A percentile compares a stretch with the other conserved stretches of the same genome.
phyloP scores from a whole-genome alignment of 2,113 vertebrate species.

The Ivindomyrus marchei region DNA sequence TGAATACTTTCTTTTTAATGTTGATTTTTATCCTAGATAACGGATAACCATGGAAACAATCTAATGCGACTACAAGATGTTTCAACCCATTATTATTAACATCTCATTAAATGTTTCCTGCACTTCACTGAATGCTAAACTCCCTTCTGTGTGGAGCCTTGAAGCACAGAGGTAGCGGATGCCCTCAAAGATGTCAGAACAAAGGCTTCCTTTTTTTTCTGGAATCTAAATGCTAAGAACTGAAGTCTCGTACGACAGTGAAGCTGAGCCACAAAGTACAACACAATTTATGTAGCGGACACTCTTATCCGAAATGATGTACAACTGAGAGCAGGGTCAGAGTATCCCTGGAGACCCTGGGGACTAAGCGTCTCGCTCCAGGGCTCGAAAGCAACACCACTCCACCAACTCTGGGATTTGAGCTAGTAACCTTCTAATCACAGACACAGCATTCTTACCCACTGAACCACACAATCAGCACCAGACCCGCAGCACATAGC shows the following conservation, averaged over 20 bases:
- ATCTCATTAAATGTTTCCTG: background rate
- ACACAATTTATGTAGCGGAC: background rate
- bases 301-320: background rate
- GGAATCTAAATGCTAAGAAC: background rate
- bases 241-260: background rate
- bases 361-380: background rate
- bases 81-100: background rate
- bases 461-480: background rate
- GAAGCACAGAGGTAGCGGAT: background rate
- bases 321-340: background rate
- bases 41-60: background rate
- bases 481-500: background rate
- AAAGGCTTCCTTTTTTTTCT: background rate
- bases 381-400: background rate
- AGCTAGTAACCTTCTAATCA: background rate
- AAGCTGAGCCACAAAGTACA: background rate
- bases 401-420: background rate
- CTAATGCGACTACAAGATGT: background rate
- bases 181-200: background rate
- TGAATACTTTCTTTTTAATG: background rate
- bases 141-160: background rate
- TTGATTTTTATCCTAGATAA: background rate
- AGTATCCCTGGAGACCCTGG: background rate
- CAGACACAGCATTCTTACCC: background rate
- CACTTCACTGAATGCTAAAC: background rate